phyloP scores from a whole-genome alignment of 2,888 invertebrate genomes.

The Pristionchus exspectatus region DNA sequence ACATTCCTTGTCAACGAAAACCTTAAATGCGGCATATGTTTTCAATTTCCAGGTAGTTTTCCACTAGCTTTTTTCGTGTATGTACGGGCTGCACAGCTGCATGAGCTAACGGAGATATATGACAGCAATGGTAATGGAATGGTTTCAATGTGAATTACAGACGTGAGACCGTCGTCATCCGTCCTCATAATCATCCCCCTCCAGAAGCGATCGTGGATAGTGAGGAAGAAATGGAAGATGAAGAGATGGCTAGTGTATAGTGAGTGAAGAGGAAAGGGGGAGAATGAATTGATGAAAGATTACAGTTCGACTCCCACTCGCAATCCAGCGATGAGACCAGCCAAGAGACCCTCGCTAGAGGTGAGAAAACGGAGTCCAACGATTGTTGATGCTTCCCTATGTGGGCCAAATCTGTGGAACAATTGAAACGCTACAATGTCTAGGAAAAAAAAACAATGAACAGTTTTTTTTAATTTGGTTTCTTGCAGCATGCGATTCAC shows the following conservation, averaged over 20 bases:
- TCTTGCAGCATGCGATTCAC: neutral
- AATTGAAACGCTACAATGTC: neutral
- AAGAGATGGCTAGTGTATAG: slow-evolving; percentile 10
- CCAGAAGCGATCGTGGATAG: neutral
- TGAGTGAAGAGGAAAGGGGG: neutral
- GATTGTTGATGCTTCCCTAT: too few relatives aligned
- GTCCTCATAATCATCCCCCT: neutral
- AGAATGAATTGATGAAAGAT: neutral
- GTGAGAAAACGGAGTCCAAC: neutral
- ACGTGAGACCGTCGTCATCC: neutral
- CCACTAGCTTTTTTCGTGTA: too few relatives aligned
- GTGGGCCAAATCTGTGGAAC: neutral
- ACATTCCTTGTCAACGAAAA: too few relatives aligned
- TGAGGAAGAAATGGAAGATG: slow-evolving; percentile 2
- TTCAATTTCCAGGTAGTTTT: too few relatives aligned
- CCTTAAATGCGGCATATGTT: too few relatives aligned
- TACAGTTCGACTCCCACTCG: slow-evolving; percentile 5
- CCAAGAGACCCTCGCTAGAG: slow-evolving; percentile 17
- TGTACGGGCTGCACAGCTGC: too few relatives aligned
- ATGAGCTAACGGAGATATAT: too few relatives aligned
- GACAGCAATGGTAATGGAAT: neutral
- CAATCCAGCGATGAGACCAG: neutral
- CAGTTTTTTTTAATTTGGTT: neutral
- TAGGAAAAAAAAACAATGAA: neutral
- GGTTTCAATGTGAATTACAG: neutral